Base-by-base conservation (phyloP, 1,140 invertebrate species). In the Tenebrio molitor region DNA sequence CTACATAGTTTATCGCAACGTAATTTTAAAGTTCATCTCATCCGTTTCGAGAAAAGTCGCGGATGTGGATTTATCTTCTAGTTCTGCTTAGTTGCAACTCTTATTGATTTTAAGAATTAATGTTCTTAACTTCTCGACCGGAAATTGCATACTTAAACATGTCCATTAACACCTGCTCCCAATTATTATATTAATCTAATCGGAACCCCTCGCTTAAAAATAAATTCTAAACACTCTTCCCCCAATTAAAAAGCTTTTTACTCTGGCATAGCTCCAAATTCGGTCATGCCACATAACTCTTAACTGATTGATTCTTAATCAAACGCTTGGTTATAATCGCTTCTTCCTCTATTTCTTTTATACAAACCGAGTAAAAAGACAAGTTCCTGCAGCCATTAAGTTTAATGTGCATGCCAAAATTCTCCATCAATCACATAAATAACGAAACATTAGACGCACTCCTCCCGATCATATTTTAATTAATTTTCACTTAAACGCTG, bases 261-360 rank as follows among this genome's bases (percentile, higher is more conserved):
- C 50, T 58, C 23, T 58, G 50, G 50, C 50, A 29, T 1, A n/a
- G 21, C 29, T 58, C 50, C 50, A 58, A 58, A 58, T 58, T 58
- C 50, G 23, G 50, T 58, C 21, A 58, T 58, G 50, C 50, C 50
- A 58, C 50, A 58, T 58, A 58, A 58, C 50, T 58, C 50, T 58
- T 58, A 58, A 58, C 50, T 58, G 50, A 58, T 58, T 58, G 50
- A 58, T 58, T 58, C 50, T 58, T 58, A 58, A 58, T 58, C 50
- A 58, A 58, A 58, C 44, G 50, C 8, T 58, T 29, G 50, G 21
- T 58, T 58, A 58, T 58, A 58, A 58, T 58, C 50, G 23, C 23
- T 14, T 58, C 50, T 58, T 21, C 50, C 7, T 58, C 14, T 53
- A 53, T 53, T 25, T 53, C 21, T n/a, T 58, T 58, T 29, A 25